Evolutionary conservation across 2,113 vertebrate species (phyloP), one percentile per base, ranked within the genome.

Genomic region (Xenopus borealis): DNA sequence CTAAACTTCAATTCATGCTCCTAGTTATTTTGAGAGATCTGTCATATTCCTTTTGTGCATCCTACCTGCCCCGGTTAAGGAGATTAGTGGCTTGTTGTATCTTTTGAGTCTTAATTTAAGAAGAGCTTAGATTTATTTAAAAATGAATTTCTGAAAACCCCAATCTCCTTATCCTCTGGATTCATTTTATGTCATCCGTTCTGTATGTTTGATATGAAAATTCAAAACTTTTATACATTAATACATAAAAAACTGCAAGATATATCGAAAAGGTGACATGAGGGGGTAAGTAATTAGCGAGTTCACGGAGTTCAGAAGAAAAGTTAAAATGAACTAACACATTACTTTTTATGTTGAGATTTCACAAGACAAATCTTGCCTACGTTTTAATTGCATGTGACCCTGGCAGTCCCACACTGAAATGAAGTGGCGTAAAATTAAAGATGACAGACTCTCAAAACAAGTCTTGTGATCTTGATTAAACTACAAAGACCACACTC

Each of bases 351-450:
- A 92, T 91, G 91, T 93, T 89, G 89, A 91, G 90, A 93, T 92
- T 92, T 93, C 92, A 93, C 90, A 91, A 89, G 90, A 91, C 91
- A 88, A 91, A 90, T 91, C 89, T 89, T 90, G 87, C 88, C 87
- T 92, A 86, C 89, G 90, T 92, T 94, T 94, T 94, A 95, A 95
- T 95, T 95, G 92, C 91, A 90, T 92, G 87, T 93, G 91, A 93
- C 91, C 91, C 91, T 89, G 86, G 87, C 88, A 88, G 90, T 91
- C 89, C 90, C 87, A 87, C 87, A 92, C 87, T 90, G 88, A 93
- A 93, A 93, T 92, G 90, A 92, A 92, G 89, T 91, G 91, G 89
- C 81, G 87, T 91, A 90, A 94, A 94, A 93, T 91, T 90, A 92
- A 93, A 93, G 90, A 93, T 91, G 89, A 92, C 91, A 93, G 91